Percentiles rank a stretch among this genome's conserved stretches.
Evolutionary conservation across 2,797 vertebrate species (phyloP).

Genomic region (Aphelocoma californica): DNA sequence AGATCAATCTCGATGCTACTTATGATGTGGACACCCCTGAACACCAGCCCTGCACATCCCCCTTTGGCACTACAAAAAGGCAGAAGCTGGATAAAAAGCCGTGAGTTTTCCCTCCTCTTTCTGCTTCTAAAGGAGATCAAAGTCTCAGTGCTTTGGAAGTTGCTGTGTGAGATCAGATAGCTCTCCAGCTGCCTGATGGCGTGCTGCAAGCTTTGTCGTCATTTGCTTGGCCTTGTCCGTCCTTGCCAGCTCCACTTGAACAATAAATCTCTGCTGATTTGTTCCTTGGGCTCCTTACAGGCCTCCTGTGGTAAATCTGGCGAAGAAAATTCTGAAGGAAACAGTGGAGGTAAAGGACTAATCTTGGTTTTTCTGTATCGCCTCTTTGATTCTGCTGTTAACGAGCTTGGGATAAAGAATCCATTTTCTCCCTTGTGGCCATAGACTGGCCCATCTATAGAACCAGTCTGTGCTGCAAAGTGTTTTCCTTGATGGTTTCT

Average conservation of each 20-base stretch:
- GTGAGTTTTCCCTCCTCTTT: slow-evolving; percentile 75
- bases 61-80: slow-evolving; percentile 78
- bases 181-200: slow-evolving; percentile 5
- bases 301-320: slow-evolving; percentile 43
- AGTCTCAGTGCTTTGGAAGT: background rate
- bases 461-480: background rate
- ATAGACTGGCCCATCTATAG: background rate
- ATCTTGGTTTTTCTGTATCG: background rate
- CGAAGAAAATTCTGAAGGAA: slow-evolving; percentile 61
- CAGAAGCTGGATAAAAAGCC: slow-evolving; percentile 77
- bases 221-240: slow-evolving; percentile 43
- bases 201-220: slow-evolving; percentile 2
- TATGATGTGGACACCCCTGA: slow-evolving; percentile 88
- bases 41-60: slow-evolving; percentile 57
- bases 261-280: slow-evolving; percentile 43
- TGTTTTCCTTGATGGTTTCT: background rate
- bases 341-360: slow-evolving; percentile 66
- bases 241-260: slow-evolving; percentile 27
- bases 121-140: slow-evolving; percentile 17
- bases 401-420: slow-evolving; percentile 8
- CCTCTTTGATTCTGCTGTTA: slow-evolving; percentile 17
- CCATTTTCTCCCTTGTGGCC: background rate
- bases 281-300: slow-evolving; percentile 56
- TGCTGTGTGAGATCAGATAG: slow-evolving; percentile 13
- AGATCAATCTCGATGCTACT: slow-evolving; percentile 86